A percentile compares a stretch with the other conserved stretches of the same genome.
phyloP scores from a whole-genome alignment of 30 jellyfish, hydroid and myxozoan species.

The Aurelia coerulea region DNA sequence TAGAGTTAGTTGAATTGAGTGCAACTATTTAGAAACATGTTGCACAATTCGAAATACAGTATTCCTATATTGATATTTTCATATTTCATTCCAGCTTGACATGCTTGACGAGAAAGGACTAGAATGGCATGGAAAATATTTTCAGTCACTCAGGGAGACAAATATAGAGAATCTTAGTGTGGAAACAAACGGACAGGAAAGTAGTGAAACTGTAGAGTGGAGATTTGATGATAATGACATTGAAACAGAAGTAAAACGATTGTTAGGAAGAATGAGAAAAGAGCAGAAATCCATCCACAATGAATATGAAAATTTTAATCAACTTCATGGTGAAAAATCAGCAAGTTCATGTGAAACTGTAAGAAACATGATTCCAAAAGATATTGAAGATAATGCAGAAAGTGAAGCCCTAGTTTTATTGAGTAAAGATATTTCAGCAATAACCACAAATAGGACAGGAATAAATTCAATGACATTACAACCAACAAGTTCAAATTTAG shows the following conservation, averaged over 20 bases:
- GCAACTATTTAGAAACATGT: too few species aligned
- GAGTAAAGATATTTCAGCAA: too few species aligned
- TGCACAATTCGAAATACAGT: too few species aligned
- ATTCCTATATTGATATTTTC: background rate
- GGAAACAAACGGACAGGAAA: background rate
- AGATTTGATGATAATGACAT: background rate
- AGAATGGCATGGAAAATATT: constrained; percentile 47
- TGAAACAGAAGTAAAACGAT: background rate
- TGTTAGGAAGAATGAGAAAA: background rate
- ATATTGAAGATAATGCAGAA: too few species aligned
- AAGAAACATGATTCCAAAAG: too few species aligned
- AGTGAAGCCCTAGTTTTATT: too few species aligned
- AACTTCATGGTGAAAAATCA: too few species aligned
- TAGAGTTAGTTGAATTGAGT: too few species aligned
- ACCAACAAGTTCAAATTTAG: background rate
- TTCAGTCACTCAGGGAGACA: constrained; percentile 10
- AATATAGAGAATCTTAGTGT: background rate
- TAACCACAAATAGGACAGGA: too few species aligned
- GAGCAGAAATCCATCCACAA: too few species aligned
- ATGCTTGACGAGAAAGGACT: background rate
- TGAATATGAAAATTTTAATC: too few species aligned
- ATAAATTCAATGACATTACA: background rate
- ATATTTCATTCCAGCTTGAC: constrained; percentile 7
- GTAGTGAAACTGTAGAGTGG: background rate
- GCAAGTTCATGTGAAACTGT: too few species aligned